These are phyloP conservation scores for Nesometra sesokonis DNA, from an alignment of 35 echinoderm and acorn worm species.

Conservation along the genomic window DNA sequence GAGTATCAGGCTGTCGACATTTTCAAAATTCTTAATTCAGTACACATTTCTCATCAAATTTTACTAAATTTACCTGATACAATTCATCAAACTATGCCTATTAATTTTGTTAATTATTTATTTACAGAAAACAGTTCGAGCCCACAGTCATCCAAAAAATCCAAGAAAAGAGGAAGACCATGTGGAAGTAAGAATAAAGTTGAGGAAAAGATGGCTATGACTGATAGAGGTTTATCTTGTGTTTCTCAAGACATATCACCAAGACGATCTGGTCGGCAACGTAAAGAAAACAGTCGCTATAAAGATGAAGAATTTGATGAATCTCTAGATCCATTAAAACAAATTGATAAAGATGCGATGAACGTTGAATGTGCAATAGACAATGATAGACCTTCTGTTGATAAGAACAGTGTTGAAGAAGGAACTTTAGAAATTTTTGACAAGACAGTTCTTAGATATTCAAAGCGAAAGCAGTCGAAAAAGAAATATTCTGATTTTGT, in stretches of 20 bases:
- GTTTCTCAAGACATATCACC: background rate
- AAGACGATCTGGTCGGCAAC: background rate
- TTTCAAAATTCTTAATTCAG: too few relatives aligned
- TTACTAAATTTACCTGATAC: too few relatives aligned
- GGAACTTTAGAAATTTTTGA: background rate
- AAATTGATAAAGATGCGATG: background rate
- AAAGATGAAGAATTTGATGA: background rate
- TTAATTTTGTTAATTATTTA: too few relatives aligned
- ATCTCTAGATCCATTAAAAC: background rate
- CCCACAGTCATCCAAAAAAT: background rate
- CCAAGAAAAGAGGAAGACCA: background rate
- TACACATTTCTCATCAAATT: too few relatives aligned
- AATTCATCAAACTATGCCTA: too few relatives aligned
- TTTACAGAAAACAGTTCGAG: background rate
- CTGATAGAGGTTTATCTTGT: background rate
- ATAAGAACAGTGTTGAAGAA: background rate
- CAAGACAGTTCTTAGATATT: background rate
- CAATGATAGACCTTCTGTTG: background rate
- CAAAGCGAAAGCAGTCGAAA: background rate
- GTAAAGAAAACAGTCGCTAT: background rate
- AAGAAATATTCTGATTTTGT: background rate
- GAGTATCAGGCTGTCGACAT: too few relatives aligned
- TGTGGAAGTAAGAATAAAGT: background rate
- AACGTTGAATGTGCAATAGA: background rate
- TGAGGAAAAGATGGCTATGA: background rate